Conservation (phyloP, 2,113 vertebrate species). For the Platysteira castanea region DNA sequence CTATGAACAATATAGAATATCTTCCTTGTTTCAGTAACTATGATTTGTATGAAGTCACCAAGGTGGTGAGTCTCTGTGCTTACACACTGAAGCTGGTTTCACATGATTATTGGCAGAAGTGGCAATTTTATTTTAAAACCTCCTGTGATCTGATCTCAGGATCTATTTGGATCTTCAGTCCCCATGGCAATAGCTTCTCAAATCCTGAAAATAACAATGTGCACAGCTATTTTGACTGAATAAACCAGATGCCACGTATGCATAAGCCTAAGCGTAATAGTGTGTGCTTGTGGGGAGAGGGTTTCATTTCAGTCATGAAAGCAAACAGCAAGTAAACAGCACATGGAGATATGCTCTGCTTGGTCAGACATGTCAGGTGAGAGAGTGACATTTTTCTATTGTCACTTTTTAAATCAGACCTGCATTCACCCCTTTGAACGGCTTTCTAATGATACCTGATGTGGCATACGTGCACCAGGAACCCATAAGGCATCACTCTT, state of each 20-base stretch:
- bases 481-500: not conserved
- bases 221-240: constrained; percentile 43
- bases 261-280: not conserved
- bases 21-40: not conserved
- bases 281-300: not conserved
- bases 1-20: not conserved
- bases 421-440: not conserved
- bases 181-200: constrained; percentile 57
- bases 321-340: not conserved
- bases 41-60: not conserved
- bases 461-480: fast-evolving
- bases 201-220: constrained; percentile 47
- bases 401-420: not conserved
- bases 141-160: constrained; percentile 38
- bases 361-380: not conserved
- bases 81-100: not conserved
- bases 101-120: constrained; percentile 31
- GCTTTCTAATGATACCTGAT: not conserved
- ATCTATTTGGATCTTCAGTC: constrained; percentile 59
- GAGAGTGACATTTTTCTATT: not conserved
- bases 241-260: not conserved
- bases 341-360: not conserved
- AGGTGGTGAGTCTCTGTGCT: not conserved
- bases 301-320: not conserved
- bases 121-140: constrained; percentile 39